Evolutionary conservation across 2,797 vertebrate species (phyloP).

Genomic region (Petrocephalus sullivani): DNA sequence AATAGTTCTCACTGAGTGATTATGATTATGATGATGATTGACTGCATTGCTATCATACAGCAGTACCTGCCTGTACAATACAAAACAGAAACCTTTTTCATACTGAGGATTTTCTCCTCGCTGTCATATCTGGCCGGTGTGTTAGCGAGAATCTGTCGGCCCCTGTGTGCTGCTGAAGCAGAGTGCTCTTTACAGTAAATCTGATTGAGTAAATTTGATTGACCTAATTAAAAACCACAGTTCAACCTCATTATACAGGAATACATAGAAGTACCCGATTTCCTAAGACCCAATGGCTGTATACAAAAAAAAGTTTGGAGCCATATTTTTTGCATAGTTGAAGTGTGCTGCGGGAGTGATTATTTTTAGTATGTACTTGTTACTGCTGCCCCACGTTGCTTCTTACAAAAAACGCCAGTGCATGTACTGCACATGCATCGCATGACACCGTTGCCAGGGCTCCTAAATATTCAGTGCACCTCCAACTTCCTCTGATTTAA

Average conservation of each 20-base stretch:
- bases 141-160: not conserved
- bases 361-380: not conserved
- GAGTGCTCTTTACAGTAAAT: not conserved
- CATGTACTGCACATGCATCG: not conserved
- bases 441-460: not conserved
- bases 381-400: not conserved
- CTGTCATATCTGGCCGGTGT: not conserved
- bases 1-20: not conserved
- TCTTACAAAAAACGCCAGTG: not conserved
- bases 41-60: not conserved
- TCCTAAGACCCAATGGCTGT: not conserved
- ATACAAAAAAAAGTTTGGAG: not conserved
- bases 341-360: not conserved
- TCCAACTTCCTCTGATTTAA: not conserved
- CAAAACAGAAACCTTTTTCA: not conserved
- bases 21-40: not conserved
- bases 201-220: no score
- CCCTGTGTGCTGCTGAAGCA: not conserved
- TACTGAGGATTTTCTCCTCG: not conserved
- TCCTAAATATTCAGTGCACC: not conserved
- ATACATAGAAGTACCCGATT: not conserved
- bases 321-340: not conserved
- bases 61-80: not conserved
- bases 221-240: not conserved
- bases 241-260: not conserved